Percentiles rank a stretch among this genome's conserved stretches.
These are phyloP conservation scores for Lithobates sylvaticus DNA, from an alignment of 2,797 vertebrate species.

Conservation along the genomic window DNA sequence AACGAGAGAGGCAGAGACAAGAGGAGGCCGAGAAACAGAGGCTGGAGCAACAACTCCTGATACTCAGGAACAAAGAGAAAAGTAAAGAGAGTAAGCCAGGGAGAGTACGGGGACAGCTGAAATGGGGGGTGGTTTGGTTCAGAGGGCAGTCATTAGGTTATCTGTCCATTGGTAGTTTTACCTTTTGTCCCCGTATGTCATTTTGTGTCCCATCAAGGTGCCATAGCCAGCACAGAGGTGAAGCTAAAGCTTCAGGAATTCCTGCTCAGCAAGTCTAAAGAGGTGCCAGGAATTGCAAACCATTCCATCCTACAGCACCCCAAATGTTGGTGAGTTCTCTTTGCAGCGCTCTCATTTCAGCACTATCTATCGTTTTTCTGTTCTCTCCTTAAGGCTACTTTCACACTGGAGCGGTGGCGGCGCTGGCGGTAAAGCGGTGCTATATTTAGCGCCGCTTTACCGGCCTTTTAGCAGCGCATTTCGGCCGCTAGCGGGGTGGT, in stretches of 20 bases:
- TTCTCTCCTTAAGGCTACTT: too few relatives aligned
- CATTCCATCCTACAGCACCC: conserved; percentile 90
- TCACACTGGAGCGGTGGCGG: too few relatives aligned
- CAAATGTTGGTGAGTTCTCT: conserved; percentile 87
- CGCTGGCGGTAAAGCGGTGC: too few relatives aligned
- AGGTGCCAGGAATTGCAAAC: conserved; percentile 85
- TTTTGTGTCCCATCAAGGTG: conserved; percentile 77
- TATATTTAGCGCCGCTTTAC: too few relatives aligned
- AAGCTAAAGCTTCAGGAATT: conserved; percentile 97
- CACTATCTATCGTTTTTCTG: too few relatives aligned
- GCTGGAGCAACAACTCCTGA: conserved; percentile 89
- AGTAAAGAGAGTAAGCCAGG: conserved; percentile 81
- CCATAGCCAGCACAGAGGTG: conserved; percentile 96
- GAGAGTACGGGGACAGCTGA: not conserved
- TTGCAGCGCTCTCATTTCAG: not conserved
- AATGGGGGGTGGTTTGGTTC: not conserved
- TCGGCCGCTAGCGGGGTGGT: too few relatives aligned
- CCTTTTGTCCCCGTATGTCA: not conserved
- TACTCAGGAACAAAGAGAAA: conserved; percentile 84
- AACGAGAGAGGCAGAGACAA: conserved; percentile 89
- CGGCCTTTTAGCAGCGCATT: too few relatives aligned
- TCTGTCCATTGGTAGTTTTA: conserved; percentile 4
- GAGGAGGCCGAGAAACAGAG: conserved; percentile 94
- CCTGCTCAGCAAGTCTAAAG: conserved; percentile 91
- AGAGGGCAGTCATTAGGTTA: not conserved